These are phyloP conservation scores for Trichogramma dendrolimi DNA, from an alignment of 2,888 invertebrate genomes.

Conservation along the genomic window DNA sequence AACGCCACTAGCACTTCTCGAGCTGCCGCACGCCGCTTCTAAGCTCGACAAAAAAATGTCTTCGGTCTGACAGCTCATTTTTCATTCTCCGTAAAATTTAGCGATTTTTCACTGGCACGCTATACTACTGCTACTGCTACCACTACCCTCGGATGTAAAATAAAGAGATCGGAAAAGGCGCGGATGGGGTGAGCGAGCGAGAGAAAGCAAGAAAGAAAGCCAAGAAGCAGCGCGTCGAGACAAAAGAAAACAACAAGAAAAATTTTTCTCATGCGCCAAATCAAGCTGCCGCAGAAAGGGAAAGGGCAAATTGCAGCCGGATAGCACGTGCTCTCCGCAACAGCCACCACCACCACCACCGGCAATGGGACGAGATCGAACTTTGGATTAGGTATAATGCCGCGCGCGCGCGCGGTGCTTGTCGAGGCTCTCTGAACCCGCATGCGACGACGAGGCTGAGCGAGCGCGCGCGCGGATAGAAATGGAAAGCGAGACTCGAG, in stretches of 20 bases:
- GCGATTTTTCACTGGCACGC: constrained; percentile 22
- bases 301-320: constrained; percentile 24
- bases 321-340: too few species aligned
- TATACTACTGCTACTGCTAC: background rate
- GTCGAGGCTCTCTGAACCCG: too few species aligned
- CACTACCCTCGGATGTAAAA: too few species aligned
- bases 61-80: constrained; percentile 10
- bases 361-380: constrained; percentile 19
- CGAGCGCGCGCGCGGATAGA: constrained; percentile 40
- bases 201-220: background rate
- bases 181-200: background rate
- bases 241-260: constrained; percentile 22
- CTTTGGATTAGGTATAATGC: constrained; percentile 18
- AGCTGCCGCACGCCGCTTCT: too few species aligned
- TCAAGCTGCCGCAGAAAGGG: constrained; percentile 19
- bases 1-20: too few species aligned
- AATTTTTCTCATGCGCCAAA: background rate
- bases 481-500: constrained; percentile 50
- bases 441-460: constrained; percentile 22
- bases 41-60: too few species aligned
- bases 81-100: constrained; percentile 25
- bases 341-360: background rate
- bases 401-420: too few species aligned
- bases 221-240: background rate
- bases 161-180: too few species aligned